Conservation (phyloP, 2,113 vertebrate species). For the Gymnobelideus leadbeateri region DNA sequence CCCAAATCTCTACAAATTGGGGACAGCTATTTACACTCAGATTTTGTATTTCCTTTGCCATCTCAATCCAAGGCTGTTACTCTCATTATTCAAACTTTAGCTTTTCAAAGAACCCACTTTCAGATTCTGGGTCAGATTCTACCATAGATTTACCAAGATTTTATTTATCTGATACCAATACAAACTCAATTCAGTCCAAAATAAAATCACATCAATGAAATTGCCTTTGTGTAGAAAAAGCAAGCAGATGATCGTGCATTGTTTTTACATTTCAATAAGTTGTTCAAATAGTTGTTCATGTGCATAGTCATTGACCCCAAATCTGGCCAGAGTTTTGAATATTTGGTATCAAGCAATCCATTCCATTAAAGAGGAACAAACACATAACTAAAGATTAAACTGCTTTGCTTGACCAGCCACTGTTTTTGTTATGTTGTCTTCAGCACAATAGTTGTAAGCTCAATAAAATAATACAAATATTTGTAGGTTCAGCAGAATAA, state of each 20-base stretch:
- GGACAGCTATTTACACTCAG: neutral
- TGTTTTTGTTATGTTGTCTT: slow-evolving; percentile 15
- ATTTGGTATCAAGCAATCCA: neutral
- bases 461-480: neutral
- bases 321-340: neutral
- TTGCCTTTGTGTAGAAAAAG: neutral
- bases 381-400: slow-evolving; percentile 1
- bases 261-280: neutral
- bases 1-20: neutral
- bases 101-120: slow-evolving; percentile 7
- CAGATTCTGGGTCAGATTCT: neutral
- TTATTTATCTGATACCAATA: neutral
- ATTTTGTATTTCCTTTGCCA: neutral
- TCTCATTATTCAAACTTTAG: slow-evolving; percentile 26
- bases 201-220: neutral
- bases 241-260: neutral
- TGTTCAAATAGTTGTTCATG: neutral
- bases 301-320: neutral
- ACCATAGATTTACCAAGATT: neutral
- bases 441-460: neutral
- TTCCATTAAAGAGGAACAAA: neutral
- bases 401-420: neutral
- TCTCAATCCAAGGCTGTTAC: neutral
- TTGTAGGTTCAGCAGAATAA: neutral
- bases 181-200: neutral